Percentiles rank a stretch among this genome's conserved stretches.
Conservation (phyloP, 30 jellyfish, hydroid and myxozoan genomes). For the Pelagia noctiluca region DNA sequence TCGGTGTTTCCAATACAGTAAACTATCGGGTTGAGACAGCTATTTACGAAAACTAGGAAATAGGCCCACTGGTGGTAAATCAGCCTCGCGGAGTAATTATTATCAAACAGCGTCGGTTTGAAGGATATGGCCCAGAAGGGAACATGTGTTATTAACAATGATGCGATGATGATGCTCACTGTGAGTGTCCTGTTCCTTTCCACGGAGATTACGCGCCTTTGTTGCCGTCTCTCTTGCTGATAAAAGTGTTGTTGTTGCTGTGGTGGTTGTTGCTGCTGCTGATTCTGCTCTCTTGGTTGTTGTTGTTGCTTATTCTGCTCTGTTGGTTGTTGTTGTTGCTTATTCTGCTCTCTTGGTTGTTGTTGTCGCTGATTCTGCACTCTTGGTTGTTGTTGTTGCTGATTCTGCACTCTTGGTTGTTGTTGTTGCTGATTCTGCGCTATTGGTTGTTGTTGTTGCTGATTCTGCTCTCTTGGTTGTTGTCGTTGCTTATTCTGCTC, state of each 20-base stretch:
- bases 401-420: too few relatives aligned
- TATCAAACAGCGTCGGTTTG: neutral
- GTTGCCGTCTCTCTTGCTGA: neutral
- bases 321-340: too few relatives aligned
- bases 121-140: neutral
- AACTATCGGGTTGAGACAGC: constrained; percentile 5
- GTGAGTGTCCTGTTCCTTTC: neutral
- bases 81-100: neutral
- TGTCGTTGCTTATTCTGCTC: neutral
- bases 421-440: too few relatives aligned
- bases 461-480: too few relatives aligned
- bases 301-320: neutral
- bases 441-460: too few relatives aligned
- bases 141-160: neutral
- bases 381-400: too few relatives aligned
- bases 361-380: too few relatives aligned
- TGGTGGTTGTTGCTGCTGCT: neutral
- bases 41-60: constrained; percentile 1
- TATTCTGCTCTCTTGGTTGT: too few relatives aligned
- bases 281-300: neutral
- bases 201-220: neutral
- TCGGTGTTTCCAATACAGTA: constrained; percentile 4
- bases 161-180: neutral
- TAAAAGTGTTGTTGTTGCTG: neutral
- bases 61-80: constrained; percentile 8